Base-by-base conservation (phyloP, 2,888 invertebrate genomes). In the Arctia plantaginis region DNA sequence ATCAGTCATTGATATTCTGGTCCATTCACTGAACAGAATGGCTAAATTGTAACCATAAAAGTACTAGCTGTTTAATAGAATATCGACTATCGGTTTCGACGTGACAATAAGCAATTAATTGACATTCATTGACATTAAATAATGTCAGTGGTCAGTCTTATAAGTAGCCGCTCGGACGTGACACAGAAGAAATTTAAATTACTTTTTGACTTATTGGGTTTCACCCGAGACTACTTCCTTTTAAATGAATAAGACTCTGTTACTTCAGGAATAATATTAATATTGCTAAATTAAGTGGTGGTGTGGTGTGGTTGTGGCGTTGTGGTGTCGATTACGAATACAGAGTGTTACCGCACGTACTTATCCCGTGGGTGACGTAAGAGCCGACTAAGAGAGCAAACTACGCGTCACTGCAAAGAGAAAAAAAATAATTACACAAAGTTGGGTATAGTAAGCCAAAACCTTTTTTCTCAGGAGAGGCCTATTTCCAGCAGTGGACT, bases 91-190 rank as follows among this genome's bases (percentile, higher is more conserved):
- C 71, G 15, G 69, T 76, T 73, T 44, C 78, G 69, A 65, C 76
- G 77, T 87, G 87, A 88, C 90, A 90, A 88, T 85, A 85, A 87
- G 80, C 87, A 90, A 91, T 91, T 91, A 92, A 92, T 91, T 91
- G 90, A 89, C 89, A 90, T 89, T 88, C 87, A 90, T 90, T 91
- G 90, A 90, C 88, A 87, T 89, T 90, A 89, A 90, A 88, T 81
- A 83, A 89, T 90, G 90, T 90, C 89, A 88, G 77, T 89, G 82
- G 88, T 88, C 88, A 87, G 87, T 89, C 86, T 89, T 81, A 81
- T 86, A 20, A 62, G 39, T 85, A 89, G 89, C 85, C 18, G 69
- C 7, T 35, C 12, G n/a, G n/a, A 39, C 59, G 70, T 70, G 27
- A 41, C 27, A 33, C n/a, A 62, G 41, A 70, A 70, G 30, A 30